These are phyloP conservation scores for Centropyge bicolor DNA, from an alignment of 2,797 vertebrate genomes.

Conservation along the genomic window DNA sequence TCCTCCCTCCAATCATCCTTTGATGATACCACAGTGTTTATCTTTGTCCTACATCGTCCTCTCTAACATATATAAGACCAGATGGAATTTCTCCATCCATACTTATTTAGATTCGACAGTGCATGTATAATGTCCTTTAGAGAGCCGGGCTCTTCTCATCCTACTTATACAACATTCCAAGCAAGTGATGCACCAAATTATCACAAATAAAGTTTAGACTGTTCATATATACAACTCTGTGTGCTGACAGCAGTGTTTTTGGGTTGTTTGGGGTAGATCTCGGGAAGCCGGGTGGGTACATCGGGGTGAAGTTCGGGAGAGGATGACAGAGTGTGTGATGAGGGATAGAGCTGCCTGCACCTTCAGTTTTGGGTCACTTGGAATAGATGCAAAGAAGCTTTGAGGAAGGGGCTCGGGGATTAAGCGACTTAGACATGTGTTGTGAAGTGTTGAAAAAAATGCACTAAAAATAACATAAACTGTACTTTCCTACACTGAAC, in stretches of 20 bases:
- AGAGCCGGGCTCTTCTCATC: constrained; percentile 43
- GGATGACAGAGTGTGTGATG: constrained; percentile 58
- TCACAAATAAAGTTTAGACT: constrained; percentile 71
- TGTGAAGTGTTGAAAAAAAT: constrained; percentile 3
- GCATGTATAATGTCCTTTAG: constrained; percentile 40
- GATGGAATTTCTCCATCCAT: constrained; percentile 63
- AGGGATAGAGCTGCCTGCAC: constrained; percentile 52
- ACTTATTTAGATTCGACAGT: constrained; percentile 65
- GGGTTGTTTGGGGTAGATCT: constrained; percentile 61
- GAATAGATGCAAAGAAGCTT: constrained; percentile 47
- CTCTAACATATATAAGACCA: constrained; percentile 32
- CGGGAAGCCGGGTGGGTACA: constrained; percentile 32
- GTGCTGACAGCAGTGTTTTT: constrained; percentile 58
- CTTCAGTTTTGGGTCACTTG: constrained; percentile 57
- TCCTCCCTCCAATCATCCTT: constrained; percentile 24
- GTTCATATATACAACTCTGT: constrained; percentile 55
- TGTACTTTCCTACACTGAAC: constrained; percentile 12
- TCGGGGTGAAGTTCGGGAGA: constrained; percentile 36
- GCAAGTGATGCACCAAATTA: constrained; percentile 66
- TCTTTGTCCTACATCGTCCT: constrained; percentile 19
- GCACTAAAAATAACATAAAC: constrained; percentile 46
- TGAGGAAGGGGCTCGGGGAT: constrained; percentile 39
- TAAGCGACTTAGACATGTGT: constrained; percentile 19
- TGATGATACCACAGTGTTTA: constrained; percentile 33
- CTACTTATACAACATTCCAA: constrained; percentile 70